Base-by-base conservation (phyloP, 92 coral and sea anemone genomes). In the Epizoanthus scotinus region DNA sequence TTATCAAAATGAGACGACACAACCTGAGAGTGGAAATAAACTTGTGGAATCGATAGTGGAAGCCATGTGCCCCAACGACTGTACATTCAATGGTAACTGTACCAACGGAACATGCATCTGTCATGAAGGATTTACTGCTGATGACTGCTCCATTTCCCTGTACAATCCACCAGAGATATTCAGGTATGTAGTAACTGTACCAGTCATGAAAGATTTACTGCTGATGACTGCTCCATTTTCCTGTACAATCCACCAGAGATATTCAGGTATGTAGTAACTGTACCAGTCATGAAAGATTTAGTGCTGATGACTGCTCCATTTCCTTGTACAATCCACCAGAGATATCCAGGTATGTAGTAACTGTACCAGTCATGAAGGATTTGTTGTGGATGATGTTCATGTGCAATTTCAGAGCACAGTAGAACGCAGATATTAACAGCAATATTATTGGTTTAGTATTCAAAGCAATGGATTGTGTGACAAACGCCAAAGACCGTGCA, bases 1-100 rank as follows among this genome's bases (percentile, higher is more conserved):
- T 59, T 74, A 54, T 38, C 80, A 40, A 20, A 74, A 74, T 74
- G 67, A 58, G 42, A 74, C 80, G 26, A 74, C 31, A 28, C 50
- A 20, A 12, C 34, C 67, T 5, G 67, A 74, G 5, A 31, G 26
- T 18, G 63, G 54, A 6, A 74, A 58, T 50, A 74, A 59, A 36
- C 63, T 74, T 74, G 56, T 74, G 13, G 68, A 74, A 38, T 74
- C 88, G 24, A 78, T 92, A 38, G 83, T 87, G 0, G 89, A 82
- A 25, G 78, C 87, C 17, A 64, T 93, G 34, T 93, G 97, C 34
- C 92, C 97, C 5, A 81, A 84, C 66, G 94, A 93, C 56, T 93
- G 97, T 63, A 90, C 88, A 49, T 69, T 31, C 27, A 88, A 81
- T 52, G 97, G 97, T 0, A 87, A 90, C 82, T 92, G 97, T 56